Conservation (phyloP, 2,888 invertebrate genomes). For the Philaethria dido region DNA sequence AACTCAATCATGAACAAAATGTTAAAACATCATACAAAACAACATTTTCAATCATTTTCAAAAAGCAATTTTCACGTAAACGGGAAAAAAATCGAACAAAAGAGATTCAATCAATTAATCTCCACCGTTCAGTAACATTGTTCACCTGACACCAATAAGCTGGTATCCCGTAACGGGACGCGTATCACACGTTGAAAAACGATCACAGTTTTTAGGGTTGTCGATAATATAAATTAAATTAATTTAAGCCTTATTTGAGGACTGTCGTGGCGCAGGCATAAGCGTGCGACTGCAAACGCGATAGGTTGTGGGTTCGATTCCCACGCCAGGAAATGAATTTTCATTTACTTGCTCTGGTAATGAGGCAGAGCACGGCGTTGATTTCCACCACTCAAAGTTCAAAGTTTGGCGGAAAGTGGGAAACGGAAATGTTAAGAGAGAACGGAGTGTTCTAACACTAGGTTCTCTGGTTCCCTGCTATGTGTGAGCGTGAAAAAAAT, state of each 20-base stretch:
- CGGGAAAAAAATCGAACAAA: constrained; percentile 23
- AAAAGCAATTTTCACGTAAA: background rate
- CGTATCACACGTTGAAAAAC: constrained; percentile 63
- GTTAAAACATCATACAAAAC: background rate
- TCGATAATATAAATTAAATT: background rate
- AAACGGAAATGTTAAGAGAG: background rate
- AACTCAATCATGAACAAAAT: background rate
- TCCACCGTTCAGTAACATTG: constrained; percentile 26
- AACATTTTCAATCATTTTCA: background rate
- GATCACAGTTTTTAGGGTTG: constrained; percentile 56
- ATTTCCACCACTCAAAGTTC: no score
- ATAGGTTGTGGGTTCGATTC: no score
- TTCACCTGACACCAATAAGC: constrained; percentile 47
- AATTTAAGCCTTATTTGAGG: no score
- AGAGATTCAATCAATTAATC: constrained; percentile 29
- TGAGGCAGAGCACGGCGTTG: no score
- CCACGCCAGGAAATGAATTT: no score
- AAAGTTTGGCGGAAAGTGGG: no score
- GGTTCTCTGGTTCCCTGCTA: background rate
- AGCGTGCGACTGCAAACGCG: no score
- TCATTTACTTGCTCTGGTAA: no score
- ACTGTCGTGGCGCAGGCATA: no score
- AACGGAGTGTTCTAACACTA: background rate
- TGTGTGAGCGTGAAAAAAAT: background rate
- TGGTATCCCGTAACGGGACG: constrained; percentile 49